These are phyloP conservation scores for Bugula neritina DNA, from an alignment of 2,888 invertebrate species.

Conservation along the genomic window DNA sequence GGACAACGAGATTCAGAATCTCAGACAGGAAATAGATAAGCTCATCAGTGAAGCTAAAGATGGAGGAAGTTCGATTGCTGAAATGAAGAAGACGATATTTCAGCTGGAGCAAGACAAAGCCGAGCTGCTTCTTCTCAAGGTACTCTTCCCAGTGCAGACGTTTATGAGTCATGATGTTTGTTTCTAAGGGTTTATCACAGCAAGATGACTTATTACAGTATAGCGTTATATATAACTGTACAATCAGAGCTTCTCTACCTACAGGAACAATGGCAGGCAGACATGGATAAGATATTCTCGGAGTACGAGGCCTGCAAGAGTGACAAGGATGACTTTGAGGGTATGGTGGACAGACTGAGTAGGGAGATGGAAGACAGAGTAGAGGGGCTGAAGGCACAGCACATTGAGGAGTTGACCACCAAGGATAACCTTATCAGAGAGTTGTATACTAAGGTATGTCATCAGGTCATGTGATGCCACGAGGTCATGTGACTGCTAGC, in stretches of 20 bases:
- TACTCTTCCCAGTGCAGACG: too few species aligned
- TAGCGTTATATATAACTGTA: too few species aligned
- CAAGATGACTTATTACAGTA: too few species aligned
- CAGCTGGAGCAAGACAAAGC: constrained; percentile 20
- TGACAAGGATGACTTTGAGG: constrained; percentile 18
- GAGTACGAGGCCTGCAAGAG: constrained; percentile 8
- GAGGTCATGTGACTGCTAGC: too few species aligned
- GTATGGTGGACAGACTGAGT: constrained; percentile 10
- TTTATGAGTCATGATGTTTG: too few species aligned
- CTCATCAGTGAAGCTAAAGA: constrained; percentile 8
- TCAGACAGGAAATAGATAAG: constrained; percentile 25
- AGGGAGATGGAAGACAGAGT: constrained; percentile 16
- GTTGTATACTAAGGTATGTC: constrained; percentile 12
- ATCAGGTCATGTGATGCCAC: too few species aligned
- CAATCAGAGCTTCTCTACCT: too few species aligned
- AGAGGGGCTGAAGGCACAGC: constrained; percentile 16
- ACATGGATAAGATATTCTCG: constrained; percentile 18
- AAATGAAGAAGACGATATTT: constrained; percentile 16
- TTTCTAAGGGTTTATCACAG: too few species aligned
- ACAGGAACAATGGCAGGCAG: constrained; percentile 22
- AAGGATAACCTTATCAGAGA: constrained; percentile 18
- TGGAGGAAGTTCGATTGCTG: constrained; percentile 25
- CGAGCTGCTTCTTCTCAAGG: constrained; percentile 10
- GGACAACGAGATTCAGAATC: constrained; percentile 20
- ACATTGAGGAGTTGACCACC: background rate